phyloP scores from a whole-genome alignment of 1,140 invertebrate genomes.

The Drosophila equinoxialis region DNA sequence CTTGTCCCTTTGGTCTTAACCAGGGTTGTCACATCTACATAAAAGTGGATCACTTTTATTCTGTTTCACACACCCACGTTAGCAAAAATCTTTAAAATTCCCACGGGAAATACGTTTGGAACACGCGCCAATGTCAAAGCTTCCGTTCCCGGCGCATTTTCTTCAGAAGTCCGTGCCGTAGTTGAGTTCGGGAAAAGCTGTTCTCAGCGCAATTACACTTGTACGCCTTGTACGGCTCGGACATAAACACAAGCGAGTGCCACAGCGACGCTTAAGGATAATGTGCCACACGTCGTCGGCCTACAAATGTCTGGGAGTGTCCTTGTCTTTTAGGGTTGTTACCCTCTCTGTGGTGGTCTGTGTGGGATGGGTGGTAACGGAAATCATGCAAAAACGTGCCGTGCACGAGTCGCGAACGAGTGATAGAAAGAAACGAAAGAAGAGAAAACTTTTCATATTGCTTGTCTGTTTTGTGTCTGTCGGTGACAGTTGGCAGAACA shows the following conservation, averaged over 20 bases:
- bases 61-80: constrained; percentile 62
- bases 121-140: constrained; percentile 44
- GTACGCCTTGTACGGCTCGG: constrained; percentile 33
- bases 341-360: constrained; percentile 2
- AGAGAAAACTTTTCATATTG: constrained; percentile 44
- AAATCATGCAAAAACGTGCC: constrained; percentile 78
- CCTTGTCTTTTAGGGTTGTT: constrained; percentile 50
- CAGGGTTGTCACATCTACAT: neutral
- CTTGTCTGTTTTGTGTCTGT: constrained; percentile 44
- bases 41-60: constrained; percentile 22
- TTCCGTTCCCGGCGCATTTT: constrained; percentile 6
- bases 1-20: neutral
- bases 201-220: constrained; percentile 64
- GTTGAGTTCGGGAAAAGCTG: constrained; percentile 46
- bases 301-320: constrained; percentile 53
- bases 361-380: constrained; percentile 42
- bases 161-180: neutral
- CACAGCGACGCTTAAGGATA: constrained; percentile 71
- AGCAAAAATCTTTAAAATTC: constrained; percentile 47
- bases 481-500: constrained; percentile 59
- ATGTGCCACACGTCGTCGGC: constrained; percentile 66
- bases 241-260: constrained; percentile 58
- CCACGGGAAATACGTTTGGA: constrained; percentile 61
- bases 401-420: constrained; percentile 61
- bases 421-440: constrained; percentile 12